Evolutionary conservation across 2,888 invertebrate species (phyloP).

Genomic region (Rosalia funebris): DNA sequence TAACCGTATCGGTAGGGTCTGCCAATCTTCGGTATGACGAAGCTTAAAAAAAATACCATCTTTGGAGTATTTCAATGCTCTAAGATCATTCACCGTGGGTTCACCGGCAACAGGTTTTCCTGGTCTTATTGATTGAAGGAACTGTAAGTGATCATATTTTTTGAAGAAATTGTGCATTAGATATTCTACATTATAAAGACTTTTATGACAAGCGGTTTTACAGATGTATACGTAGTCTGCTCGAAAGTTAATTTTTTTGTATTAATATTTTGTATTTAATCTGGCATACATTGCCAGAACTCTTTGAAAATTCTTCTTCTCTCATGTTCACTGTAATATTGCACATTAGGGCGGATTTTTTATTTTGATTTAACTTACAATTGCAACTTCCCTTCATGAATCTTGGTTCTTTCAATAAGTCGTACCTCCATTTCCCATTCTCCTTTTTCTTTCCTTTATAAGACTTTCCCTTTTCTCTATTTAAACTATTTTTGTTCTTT

Average conservation of each 20-base stretch:
- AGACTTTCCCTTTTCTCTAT: too few species aligned
- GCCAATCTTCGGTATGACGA: slow-evolving; percentile 15
- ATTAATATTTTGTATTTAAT: too few species aligned
- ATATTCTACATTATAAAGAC: slow-evolving; percentile 39
- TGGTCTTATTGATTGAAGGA: slow-evolving; percentile 21
- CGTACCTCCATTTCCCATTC: too few species aligned
- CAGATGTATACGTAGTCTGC: slow-evolving; percentile 37
- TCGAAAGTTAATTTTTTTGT: slow-evolving; percentile 35
- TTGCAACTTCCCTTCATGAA: too few species aligned
- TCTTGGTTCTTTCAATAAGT: too few species aligned
- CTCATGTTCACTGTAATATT: too few species aligned
- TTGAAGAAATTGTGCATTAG: slow-evolving; percentile 10
- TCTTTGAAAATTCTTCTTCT: too few species aligned
- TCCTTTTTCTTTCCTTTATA: too few species aligned
- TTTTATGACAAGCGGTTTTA: slow-evolving; percentile 31
- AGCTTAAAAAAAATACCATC: slow-evolving; percentile 23
- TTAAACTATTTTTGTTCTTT: too few species aligned
- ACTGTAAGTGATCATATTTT: slow-evolving; percentile 22
- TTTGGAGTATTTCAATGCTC: slow-evolving; percentile 21
- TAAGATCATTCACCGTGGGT: slow-evolving; percentile 16
- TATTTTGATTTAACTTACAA: too few species aligned
- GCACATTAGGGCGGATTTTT: too few species aligned
- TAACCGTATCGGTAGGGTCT: slow-evolving; percentile 18
- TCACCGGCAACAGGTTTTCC: slow-evolving; percentile 15
- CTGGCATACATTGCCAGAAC: too few species aligned